Evolutionary conservation across 2,113 vertebrate species (phyloP).

Genomic region (Rana temporaria): DNA sequence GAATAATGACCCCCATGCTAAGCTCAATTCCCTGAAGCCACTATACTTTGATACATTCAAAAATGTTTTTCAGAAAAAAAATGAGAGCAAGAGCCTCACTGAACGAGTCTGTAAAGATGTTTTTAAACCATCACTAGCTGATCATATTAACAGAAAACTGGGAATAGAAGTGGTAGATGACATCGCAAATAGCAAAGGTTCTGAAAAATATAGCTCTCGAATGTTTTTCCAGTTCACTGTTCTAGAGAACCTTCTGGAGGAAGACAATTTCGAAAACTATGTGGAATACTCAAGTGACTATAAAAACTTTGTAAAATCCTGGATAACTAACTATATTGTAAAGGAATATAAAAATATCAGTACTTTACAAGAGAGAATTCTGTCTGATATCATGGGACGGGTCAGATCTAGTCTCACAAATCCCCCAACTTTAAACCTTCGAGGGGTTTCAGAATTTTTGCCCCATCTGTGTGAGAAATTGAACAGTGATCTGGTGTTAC

Average conservation of each 20-base stretch:
- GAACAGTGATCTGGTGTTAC: no score
- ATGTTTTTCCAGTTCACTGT: slow-evolving; percentile 50
- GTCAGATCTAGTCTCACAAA: no score
- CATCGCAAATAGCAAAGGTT: neutral
- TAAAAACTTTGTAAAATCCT: slow-evolving; percentile 58
- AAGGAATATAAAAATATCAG: neutral
- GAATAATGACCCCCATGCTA: no score
- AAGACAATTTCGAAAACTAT: slow-evolving; percentile 21
- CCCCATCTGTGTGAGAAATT: no score
- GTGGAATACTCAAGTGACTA: slow-evolving; percentile 30
- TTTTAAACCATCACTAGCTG: slow-evolving; percentile 32
- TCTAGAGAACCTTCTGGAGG: slow-evolving; percentile 42
- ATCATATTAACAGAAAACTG: slow-evolving; percentile 25
- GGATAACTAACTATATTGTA: slow-evolving; percentile 27
- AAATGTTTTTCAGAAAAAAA: slow-evolving; percentile 45
- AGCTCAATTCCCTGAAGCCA: neutral
- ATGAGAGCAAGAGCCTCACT: slow-evolving; percentile 38
- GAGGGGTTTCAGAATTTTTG: no score
- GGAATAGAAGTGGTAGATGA: slow-evolving; percentile 49
- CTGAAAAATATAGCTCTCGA: neutral
- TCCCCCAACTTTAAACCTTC: no score
- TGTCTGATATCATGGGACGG: no score
- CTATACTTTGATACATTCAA: slow-evolving; percentile 35
- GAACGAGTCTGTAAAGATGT: neutral
- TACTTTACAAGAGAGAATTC: no score